These are phyloP conservation scores for Paraescarpia echinospica DNA, from an alignment of 1,140 invertebrate species.

Conservation along the genomic window DNA sequence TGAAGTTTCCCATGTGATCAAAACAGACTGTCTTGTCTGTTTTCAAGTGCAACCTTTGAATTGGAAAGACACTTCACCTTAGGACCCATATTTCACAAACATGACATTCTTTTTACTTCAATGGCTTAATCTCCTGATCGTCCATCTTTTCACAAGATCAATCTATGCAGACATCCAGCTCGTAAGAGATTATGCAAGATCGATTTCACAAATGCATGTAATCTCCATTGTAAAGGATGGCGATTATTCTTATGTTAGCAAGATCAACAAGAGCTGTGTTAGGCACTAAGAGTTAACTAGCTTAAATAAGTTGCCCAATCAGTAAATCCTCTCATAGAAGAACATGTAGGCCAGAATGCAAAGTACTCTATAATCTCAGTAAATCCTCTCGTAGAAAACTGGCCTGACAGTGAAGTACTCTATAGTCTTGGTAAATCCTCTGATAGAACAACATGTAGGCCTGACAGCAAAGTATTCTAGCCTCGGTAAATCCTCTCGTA, in stretches of 20 bases:
- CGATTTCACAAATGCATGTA: background rate
- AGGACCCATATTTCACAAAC: background rate
- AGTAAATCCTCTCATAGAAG: background rate
- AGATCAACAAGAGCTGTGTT: slow-evolving; percentile 4
- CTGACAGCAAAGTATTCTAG: slow-evolving; percentile 79
- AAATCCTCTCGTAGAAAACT: slow-evolving; percentile 89
- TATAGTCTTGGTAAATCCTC: slow-evolving; percentile 29
- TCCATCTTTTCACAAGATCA: background rate
- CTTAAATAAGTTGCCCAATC: background rate
- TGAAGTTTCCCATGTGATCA: background rate
- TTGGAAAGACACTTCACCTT: background rate
- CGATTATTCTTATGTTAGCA: background rate
- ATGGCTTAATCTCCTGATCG: background rate
- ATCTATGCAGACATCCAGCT: background rate
- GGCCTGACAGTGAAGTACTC: slow-evolving; percentile 83
- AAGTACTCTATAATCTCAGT: slow-evolving; percentile 10
- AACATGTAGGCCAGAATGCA: background rate
- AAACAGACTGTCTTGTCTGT: background rate
- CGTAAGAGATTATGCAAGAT: background rate
- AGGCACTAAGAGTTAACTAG: background rate
- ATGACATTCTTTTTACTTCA: background rate
- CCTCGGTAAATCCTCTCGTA: slow-evolving; percentile 59
- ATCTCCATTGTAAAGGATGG: background rate
- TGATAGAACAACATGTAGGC: slow-evolving; percentile 92
- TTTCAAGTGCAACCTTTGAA: background rate